Conservation (phyloP, 2,113 vertebrate genomes). For the mouse (Mus musculus) region DNA sequence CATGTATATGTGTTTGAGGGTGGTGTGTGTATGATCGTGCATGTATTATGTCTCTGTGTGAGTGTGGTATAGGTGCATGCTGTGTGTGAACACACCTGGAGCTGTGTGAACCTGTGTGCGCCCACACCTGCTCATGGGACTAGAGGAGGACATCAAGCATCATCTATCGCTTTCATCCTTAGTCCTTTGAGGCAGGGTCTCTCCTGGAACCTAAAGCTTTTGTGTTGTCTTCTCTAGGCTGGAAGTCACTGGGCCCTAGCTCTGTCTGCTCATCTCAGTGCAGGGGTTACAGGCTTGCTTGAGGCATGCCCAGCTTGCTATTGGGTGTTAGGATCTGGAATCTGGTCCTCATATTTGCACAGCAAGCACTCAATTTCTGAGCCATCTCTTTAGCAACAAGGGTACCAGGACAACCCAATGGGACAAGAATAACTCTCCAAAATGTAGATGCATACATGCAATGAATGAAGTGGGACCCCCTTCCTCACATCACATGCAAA, state of each 20-base stretch:
- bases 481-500: background rate
- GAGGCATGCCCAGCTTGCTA: background rate
- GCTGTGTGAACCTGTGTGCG: background rate
- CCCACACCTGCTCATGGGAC: too few species aligned
- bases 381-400: background rate
- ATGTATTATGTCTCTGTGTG: background rate
- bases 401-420: background rate
- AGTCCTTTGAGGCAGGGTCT: background rate
- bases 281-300: background rate
- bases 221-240: background rate
- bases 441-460: background rate
- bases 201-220: background rate
- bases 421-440: background rate
- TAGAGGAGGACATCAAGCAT: background rate
- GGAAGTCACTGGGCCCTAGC: background rate
- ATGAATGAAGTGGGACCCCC: background rate
- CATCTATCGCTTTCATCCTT: background rate
- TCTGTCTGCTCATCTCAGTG: background rate
- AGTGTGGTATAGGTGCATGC: background rate
- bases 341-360: background rate
- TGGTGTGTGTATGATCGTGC: background rate
- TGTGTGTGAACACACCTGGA: background rate
- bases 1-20: background rate
- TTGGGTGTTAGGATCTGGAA: background rate
- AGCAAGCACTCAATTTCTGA: background rate